These are phyloP conservation scores for Antechinus flavipes DNA, from an alignment of 2,113 vertebrate species.

Conservation along the genomic window DNA sequence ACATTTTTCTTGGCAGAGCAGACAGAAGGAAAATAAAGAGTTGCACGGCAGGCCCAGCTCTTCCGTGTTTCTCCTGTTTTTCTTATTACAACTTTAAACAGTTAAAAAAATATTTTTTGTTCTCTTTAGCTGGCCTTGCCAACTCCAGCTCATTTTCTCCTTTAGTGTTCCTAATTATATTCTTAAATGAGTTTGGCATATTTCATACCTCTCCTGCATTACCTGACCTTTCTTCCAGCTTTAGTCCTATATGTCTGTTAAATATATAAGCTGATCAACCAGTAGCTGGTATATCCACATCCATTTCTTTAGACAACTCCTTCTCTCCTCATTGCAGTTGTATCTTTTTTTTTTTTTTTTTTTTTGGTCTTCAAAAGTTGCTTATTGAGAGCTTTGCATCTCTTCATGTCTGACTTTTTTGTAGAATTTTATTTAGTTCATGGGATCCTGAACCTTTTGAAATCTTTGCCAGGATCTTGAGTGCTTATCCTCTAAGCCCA, in stretches of 20 bases:
- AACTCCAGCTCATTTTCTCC: background rate
- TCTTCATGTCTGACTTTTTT: background rate
- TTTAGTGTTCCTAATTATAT: background rate
- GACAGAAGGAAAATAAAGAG: background rate
- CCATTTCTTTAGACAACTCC: background rate
- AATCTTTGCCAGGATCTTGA: background rate
- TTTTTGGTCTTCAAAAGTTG: background rate
- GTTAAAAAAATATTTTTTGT: background rate
- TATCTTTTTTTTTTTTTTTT: background rate
- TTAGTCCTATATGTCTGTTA: background rate
- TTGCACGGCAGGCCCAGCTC: background rate
- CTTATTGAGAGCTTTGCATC: background rate
- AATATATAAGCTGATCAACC: background rate
- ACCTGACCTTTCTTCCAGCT: background rate
- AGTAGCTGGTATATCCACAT: background rate
- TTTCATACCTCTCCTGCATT: background rate
- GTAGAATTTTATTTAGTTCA: background rate
- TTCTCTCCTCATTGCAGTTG: background rate
- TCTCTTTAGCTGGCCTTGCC: background rate
- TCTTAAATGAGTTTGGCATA: background rate
- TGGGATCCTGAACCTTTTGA: background rate
- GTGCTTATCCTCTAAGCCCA: background rate
- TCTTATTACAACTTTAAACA: background rate
- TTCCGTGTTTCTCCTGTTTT: background rate
- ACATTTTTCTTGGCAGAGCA: background rate